A percentile compares a stretch with the other conserved stretches of the same genome.
These are phyloP conservation scores for Gobius niger DNA, from an alignment of 2,113 vertebrate genomes.

Conservation along the genomic window DNA sequence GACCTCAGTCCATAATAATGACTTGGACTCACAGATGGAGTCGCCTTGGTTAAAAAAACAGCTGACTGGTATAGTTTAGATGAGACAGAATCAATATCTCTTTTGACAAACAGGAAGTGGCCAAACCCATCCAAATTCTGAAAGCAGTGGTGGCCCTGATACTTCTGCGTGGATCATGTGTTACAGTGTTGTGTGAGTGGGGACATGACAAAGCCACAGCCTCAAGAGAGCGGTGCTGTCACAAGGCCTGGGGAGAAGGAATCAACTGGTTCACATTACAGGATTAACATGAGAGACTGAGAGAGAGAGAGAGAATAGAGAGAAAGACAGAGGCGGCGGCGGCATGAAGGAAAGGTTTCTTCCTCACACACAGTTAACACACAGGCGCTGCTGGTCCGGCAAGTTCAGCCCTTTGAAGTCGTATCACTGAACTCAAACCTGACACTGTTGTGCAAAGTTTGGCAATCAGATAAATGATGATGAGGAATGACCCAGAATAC, in stretches of 20 bases:
- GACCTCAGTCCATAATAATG: constrained; percentile 6
- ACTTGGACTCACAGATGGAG: constrained; percentile 18
- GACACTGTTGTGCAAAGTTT: not conserved
- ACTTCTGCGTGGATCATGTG: constrained; percentile 24
- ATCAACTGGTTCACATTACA: constrained; percentile 59
- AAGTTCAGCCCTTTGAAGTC: constrained; percentile 20
- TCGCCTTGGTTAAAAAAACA: constrained; percentile 34
- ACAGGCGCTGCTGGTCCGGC: constrained; percentile 8
- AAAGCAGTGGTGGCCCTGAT: constrained; percentile 11
- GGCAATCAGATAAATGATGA: not conserved
- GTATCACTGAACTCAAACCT: not conserved
- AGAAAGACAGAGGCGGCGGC: not conserved
- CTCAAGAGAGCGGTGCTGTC: constrained; percentile 51
- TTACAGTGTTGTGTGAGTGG: constrained; percentile 22
- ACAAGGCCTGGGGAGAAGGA: constrained; percentile 46
- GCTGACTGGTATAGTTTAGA: constrained; percentile 47
- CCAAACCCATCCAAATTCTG: constrained; percentile 2
- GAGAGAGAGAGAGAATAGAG: constrained; percentile 5
- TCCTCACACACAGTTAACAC: constrained; percentile 13
- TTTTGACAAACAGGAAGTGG: constrained; percentile 10
- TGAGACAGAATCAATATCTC: constrained; percentile 54
- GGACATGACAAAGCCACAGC: constrained; percentile 41
- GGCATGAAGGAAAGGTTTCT: constrained; percentile 39
- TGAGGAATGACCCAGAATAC: too few species aligned
- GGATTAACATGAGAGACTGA: constrained; percentile 53